These are phyloP conservation scores for Zaprionus obscuricornis DNA, from an alignment of 2,888 invertebrate species.

Conservation along the genomic window DNA sequence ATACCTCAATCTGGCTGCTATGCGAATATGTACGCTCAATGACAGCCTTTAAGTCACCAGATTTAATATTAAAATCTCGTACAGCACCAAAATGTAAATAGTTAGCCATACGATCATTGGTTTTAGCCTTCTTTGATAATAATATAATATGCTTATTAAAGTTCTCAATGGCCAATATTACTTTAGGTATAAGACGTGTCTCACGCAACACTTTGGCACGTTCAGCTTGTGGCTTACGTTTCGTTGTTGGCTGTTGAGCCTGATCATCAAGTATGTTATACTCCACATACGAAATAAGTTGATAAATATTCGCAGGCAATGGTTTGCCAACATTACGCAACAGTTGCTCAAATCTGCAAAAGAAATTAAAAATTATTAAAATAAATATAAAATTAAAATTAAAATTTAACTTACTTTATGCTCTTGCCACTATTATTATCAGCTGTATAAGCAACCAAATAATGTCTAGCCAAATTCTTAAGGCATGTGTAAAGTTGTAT, in stretches of 20 bases:
- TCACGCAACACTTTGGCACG: constrained; percentile 85
- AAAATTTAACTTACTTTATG: constrained; percentile 62
- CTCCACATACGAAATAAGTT: constrained; percentile 85
- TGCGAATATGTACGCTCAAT: constrained; percentile 83
- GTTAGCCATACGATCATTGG: constrained; percentile 84
- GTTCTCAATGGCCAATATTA: constrained; percentile 86
- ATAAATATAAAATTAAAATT: not conserved
- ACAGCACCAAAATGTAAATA: constrained; percentile 86
- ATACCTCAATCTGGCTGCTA: constrained; percentile 71
- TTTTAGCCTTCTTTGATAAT: constrained; percentile 86
- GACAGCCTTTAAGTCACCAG: constrained; percentile 84
- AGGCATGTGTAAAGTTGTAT: constrained; percentile 85
- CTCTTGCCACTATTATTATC: constrained; percentile 67
- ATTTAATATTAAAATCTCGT: constrained; percentile 86
- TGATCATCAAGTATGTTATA: constrained; percentile 82
- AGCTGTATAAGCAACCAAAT: constrained; percentile 84
- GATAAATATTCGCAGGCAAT: constrained; percentile 85
- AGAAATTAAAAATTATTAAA: not conserved
- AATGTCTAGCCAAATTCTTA: constrained; percentile 86
- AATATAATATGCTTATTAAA: constrained; percentile 86
- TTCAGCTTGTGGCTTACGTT: constrained; percentile 82
- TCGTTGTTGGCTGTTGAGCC: constrained; percentile 60
- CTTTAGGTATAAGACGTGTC: constrained; percentile 86
- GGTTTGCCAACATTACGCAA: constrained; percentile 85
- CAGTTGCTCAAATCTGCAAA: constrained; percentile 84